Percentiles rank a stretch among this genome's conserved stretches.
Evolutionary conservation across 2,797 vertebrate species (phyloP).

Genomic region (Argentina silus): DNA sequence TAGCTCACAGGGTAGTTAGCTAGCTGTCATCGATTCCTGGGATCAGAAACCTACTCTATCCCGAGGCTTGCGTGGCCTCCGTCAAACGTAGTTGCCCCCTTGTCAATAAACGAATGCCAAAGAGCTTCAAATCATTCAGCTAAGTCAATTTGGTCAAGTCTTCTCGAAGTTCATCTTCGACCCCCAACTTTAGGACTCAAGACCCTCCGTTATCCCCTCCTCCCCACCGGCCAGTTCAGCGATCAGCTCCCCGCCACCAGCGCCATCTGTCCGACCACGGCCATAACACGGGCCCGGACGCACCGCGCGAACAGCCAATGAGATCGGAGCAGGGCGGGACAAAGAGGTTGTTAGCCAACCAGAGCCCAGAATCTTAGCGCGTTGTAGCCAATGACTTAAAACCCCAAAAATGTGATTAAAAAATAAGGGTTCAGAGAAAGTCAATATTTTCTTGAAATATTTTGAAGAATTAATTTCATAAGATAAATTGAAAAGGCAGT

Average conservation of each 20-base stretch:
- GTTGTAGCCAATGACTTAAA: too few relatives aligned
- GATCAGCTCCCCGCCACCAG: slow-evolving; percentile 40
- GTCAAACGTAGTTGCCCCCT: not conserved
- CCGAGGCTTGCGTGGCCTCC: slow-evolving; percentile 67
- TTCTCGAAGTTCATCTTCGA: slow-evolving; percentile 26
- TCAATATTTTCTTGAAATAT: too few relatives aligned
- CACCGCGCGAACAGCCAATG: too few relatives aligned
- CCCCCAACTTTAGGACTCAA: slow-evolving; percentile 20
- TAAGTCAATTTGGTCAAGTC: not conserved
- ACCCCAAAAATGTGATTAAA: too few relatives aligned
- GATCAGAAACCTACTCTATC: slow-evolving; percentile 48
- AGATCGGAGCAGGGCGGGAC: too few relatives aligned
- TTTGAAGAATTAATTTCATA: too few relatives aligned
- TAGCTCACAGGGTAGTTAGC: too few relatives aligned
- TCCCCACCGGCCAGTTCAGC: slow-evolving; percentile 49
- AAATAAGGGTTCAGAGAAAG: too few relatives aligned
- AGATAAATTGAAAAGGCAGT: too few relatives aligned
- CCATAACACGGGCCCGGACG: not conserved
- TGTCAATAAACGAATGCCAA: slow-evolving; percentile 1
- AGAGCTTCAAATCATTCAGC: not conserved
- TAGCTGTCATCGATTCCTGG: slow-evolving; percentile 3
- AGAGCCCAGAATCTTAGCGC: too few relatives aligned
- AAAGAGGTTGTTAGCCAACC: too few relatives aligned
- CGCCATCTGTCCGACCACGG: slow-evolving; percentile 74
- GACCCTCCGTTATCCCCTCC: slow-evolving; percentile 46